Percentiles rank a stretch among this genome's conserved stretches.
phyloP scores from a whole-genome alignment of 2,888 invertebrate genomes.

The Myopa testacea region DNA sequence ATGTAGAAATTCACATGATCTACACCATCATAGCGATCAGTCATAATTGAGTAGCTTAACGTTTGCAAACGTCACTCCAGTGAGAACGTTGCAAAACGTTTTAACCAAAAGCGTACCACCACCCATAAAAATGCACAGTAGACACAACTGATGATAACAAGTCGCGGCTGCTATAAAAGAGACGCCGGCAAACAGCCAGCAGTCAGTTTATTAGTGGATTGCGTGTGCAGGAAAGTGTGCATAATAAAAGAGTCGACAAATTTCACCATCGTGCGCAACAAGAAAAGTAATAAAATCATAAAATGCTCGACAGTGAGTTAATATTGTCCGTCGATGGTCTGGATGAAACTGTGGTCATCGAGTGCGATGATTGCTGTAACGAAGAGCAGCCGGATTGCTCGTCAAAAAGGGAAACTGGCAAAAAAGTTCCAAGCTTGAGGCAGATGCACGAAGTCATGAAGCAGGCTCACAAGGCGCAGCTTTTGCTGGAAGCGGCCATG shows the following conservation, averaged over 20 bases:
- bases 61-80: constrained; percentile 14
- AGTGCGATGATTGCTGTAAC: constrained; percentile 41
- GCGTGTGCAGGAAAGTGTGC: neutral
- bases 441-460: constrained; percentile 51
- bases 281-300: neutral
- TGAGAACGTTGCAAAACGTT: constrained; percentile 21
- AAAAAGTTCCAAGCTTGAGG: neutral
- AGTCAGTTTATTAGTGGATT: constrained; percentile 50
- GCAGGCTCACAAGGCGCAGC: constrained; percentile 52
- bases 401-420: neutral
- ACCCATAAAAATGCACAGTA: neutral
- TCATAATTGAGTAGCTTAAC: neutral
- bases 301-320: constrained; percentile 49
- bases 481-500: constrained; percentile 47
- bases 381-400: constrained; percentile 43
- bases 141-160: constrained; percentile 24
- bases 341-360: constrained; percentile 42
- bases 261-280: constrained; percentile 11
- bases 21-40: no score
- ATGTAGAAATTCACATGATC: no score
- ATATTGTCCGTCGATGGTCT: constrained; percentile 35
- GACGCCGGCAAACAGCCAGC: constrained; percentile 50
- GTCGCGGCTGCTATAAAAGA: constrained; percentile 53
- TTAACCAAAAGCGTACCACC: neutral
- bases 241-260: neutral